A percentile compares a stretch with the other conserved stretches of the same genome.
Evolutionary conservation across 2,888 invertebrate species (phyloP).

Genomic region (Cepaea hortensis): DNA sequence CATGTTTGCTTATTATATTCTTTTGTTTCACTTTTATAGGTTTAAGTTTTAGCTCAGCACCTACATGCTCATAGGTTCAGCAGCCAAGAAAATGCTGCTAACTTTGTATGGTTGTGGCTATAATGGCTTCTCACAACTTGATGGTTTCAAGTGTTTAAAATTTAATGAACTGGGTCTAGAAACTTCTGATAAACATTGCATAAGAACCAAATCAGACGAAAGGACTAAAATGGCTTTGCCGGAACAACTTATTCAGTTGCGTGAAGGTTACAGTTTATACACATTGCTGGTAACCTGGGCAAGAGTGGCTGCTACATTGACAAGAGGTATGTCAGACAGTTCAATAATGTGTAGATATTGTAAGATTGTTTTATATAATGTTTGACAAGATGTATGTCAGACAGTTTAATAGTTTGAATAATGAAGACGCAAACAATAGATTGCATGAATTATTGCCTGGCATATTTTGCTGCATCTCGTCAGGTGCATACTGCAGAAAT

Average conservation of each 20-base stretch:
- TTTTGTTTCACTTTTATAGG: too few species aligned
- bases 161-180: background rate
- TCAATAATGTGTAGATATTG: too few species aligned
- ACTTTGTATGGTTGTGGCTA: slow-evolving; percentile 25
- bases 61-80: background rate
- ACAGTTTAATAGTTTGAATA: too few species aligned
- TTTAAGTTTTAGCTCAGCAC: too few species aligned
- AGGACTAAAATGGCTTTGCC: slow-evolving; percentile 2
- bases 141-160: background rate
- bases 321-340: background rate
- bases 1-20: too few species aligned
- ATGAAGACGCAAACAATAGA: too few species aligned
- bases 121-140: slow-evolving; percentile 33
- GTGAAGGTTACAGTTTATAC: background rate
- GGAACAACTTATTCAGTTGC: background rate
- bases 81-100: background rate
- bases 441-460: too few species aligned
- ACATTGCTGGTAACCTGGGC: slow-evolving; percentile 1
- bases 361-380: too few species aligned
- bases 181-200: background rate
- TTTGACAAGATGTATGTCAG: too few species aligned
- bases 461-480: too few species aligned
- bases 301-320: background rate
- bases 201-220: background rate
- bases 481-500: too few species aligned